phyloP scores from a whole-genome alignment of 2,888 invertebrate species.

The Agelastica alni region DNA sequence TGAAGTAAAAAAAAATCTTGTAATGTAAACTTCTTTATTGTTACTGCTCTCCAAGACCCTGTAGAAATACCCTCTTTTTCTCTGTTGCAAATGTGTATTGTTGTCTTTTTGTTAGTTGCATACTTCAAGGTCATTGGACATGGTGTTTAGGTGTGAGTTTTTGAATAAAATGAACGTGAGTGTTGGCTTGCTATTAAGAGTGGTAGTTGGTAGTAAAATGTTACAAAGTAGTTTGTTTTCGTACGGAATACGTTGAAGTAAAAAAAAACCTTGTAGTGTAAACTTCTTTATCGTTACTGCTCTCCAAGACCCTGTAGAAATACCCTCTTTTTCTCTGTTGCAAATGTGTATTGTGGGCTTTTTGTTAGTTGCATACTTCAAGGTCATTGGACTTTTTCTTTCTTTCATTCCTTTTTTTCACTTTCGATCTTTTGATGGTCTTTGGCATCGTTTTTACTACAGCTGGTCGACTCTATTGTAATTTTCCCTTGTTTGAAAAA shows the following conservation, averaged over 20 bases:
- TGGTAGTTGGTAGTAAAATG: too few species aligned
- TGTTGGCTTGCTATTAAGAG: too few species aligned
- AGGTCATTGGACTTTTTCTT: constrained; percentile 2
- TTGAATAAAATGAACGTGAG: too few species aligned
- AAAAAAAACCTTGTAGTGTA: too few species aligned
- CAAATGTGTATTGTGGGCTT: background rate
- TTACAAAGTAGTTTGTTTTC: too few species aligned
- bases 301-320: constrained; percentile 2
- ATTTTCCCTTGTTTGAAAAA: background rate
- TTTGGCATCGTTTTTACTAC: constrained; percentile 5
- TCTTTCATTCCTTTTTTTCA: background rate
- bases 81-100: background rate
- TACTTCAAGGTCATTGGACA: too few species aligned
- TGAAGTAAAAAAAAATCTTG: too few species aligned
- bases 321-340: background rate
- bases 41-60: background rate
- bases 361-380: constrained; percentile 4
- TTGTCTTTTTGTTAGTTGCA: background rate
- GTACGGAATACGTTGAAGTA: too few species aligned
- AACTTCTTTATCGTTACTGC: too few species aligned
- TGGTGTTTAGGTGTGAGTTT: too few species aligned
- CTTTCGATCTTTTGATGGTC: constrained; percentile 5
- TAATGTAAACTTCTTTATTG: too few species aligned
- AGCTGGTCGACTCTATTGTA: constrained; percentile 7
- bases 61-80: background rate